Conservation (phyloP, 2,888 invertebrate species). For the Agonopterix alstromeriana region DNA sequence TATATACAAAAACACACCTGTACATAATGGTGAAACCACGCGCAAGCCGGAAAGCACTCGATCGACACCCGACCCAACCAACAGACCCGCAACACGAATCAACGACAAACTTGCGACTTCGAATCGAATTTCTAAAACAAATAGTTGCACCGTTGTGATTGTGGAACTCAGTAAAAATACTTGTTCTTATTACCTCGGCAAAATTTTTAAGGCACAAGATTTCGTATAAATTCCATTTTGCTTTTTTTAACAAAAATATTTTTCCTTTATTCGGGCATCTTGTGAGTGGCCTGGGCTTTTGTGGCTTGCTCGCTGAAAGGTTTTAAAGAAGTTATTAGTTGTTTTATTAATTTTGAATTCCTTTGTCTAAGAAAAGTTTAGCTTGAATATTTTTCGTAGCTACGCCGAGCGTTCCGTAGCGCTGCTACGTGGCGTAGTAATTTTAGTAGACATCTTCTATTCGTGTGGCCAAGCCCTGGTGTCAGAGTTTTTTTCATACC, state of each 20-base stretch:
- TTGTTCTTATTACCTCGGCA: slow-evolving; percentile 35
- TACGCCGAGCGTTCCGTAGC: too few species aligned
- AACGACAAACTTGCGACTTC: slow-evolving; percentile 2
- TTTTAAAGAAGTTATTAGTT: background rate
- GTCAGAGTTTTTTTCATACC: too few species aligned
- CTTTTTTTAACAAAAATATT: slow-evolving; percentile 29
- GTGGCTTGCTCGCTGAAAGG: slow-evolving; percentile 20
- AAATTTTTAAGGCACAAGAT: slow-evolving; percentile 32
- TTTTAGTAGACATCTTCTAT: too few species aligned
- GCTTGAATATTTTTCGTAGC: too few species aligned
- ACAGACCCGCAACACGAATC: background rate
- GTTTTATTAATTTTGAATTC: too few species aligned
- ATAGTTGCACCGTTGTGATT: too few species aligned
- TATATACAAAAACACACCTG: background rate
- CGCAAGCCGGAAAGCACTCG: background rate
- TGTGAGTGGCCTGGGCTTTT: slow-evolving; percentile 17
- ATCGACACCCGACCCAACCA: background rate
- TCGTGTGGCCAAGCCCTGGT: too few species aligned
- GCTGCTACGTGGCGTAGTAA: too few species aligned
- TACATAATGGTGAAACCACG: background rate
- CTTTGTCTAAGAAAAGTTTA: too few species aligned
- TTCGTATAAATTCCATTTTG: slow-evolving; percentile 34
- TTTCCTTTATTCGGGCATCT: too few species aligned
- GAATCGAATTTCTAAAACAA: too few species aligned
- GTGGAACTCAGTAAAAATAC: slow-evolving; percentile 29